These are phyloP conservation scores for Drosophila hamatofila DNA, from an alignment of 2,888 invertebrate genomes.

Conservation along the genomic window DNA sequence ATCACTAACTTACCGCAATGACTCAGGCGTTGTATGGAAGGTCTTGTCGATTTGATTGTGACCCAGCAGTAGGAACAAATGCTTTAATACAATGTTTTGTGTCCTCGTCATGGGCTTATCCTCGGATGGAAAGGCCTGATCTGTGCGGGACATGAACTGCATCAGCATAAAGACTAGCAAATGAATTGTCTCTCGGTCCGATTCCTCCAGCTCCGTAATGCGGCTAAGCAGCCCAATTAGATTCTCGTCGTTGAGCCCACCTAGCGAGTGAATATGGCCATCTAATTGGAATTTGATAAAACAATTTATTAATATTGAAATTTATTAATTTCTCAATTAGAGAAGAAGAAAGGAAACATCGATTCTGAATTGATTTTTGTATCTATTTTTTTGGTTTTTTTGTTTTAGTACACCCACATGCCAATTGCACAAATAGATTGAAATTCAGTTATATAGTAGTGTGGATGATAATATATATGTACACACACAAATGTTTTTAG, in stretches of 20 bases:
- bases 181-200: constrained; percentile 98
- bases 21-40: constrained; percentile 95
- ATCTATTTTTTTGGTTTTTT: constrained; percentile 25
- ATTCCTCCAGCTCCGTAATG: constrained; percentile 96
- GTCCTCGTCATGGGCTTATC: constrained; percentile 92
- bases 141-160: constrained; percentile 95
- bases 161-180: constrained; percentile 97
- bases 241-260: constrained; percentile 93
- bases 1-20: constrained; percentile 88
- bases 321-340: background rate
- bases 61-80: constrained; percentile 96
- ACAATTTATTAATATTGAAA: constrained; percentile 8
- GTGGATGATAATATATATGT: constrained; percentile 47
- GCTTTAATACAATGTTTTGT: constrained; percentile 95
- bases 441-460: constrained; percentile 50
- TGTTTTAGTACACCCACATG: constrained; percentile 68
- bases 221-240: constrained; percentile 92
- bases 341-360: constrained; percentile 18
- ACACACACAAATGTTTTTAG: constrained; percentile 57
- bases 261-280: constrained; percentile 93
- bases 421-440: constrained; percentile 76
- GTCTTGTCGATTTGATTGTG: constrained; percentile 96
- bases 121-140: constrained; percentile 94
- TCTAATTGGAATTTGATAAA: constrained; percentile 86
- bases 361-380: constrained; percentile 21